Evolutionary conservation across 2,113 vertebrate species (phyloP).

Genomic region (Phalacrocorax aristotelis): DNA sequence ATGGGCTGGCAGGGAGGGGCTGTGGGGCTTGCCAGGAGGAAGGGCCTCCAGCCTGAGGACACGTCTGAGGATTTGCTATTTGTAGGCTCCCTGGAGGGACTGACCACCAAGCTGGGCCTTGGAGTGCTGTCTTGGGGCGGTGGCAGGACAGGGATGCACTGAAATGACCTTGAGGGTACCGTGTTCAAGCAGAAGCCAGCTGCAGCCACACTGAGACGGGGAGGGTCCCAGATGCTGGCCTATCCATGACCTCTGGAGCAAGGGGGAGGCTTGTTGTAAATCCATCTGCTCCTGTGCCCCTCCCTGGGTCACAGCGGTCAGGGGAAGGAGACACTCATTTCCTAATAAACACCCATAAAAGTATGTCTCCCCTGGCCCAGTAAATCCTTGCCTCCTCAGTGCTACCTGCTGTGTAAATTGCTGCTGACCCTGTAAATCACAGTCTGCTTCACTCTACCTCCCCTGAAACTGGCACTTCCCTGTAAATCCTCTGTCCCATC

Average conservation of each 20-base stretch:
- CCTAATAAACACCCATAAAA: background rate
- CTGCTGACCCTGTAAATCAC: slow-evolving; percentile 42
- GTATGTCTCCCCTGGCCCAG: background rate
- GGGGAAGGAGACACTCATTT: background rate
- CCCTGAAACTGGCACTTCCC: background rate
- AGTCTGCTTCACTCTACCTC: background rate
- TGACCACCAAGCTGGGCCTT: background rate
- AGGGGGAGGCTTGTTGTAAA: background rate
- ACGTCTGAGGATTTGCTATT: background rate
- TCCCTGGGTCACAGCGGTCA: background rate
- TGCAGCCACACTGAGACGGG: background rate
- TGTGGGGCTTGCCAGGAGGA: background rate
- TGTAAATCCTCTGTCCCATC: background rate
- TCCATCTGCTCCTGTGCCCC: background rate
- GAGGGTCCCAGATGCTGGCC: background rate
- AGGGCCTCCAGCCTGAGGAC: background rate
- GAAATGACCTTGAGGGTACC: background rate
- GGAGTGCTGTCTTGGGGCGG: fast-evolving
- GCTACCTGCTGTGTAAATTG: slow-evolving; percentile 29
- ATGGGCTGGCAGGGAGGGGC: background rate
- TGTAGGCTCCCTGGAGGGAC: background rate
- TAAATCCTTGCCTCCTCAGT: background rate
- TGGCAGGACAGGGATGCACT: fast-evolving
- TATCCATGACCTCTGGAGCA: background rate
- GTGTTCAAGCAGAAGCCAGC: background rate